A percentile compares a stretch with the other conserved stretches of the same genome.
These are phyloP conservation scores for Carabus problematicus DNA, from an alignment of 2,888 invertebrate species.

Conservation along the genomic window DNA sequence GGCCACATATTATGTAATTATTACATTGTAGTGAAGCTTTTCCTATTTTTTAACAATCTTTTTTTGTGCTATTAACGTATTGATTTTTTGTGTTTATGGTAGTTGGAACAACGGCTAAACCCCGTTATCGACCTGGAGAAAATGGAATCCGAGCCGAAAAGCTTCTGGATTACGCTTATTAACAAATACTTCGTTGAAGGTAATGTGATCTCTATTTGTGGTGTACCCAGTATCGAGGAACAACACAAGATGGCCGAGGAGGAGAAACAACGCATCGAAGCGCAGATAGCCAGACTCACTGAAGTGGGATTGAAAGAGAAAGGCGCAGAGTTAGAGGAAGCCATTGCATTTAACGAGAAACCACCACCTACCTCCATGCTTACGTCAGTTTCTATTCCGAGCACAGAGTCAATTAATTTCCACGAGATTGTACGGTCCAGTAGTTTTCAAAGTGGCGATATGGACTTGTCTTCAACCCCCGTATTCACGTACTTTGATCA, in stretches of 20 bases:
- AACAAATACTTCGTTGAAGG: conserved; percentile 72
- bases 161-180: conserved; percentile 77
- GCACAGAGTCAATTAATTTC: conserved; percentile 74
- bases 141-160: conserved; percentile 66
- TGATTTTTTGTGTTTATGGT: conserved; percentile 45
- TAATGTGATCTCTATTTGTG: conserved; percentile 68
- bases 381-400: conserved; percentile 77
- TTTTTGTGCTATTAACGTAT: background rate
- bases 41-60: too few relatives aligned
- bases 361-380: conserved; percentile 76
- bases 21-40: too few relatives aligned
- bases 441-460: conserved; percentile 58
- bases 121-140: conserved; percentile 68
- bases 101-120: conserved; percentile 76
- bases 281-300: conserved; percentile 71
- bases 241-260: conserved; percentile 72
- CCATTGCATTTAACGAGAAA: conserved; percentile 78
- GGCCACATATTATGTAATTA: too few relatives aligned
- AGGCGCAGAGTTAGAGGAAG: conserved; percentile 67
- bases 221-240: conserved; percentile 70
- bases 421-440: conserved; percentile 63
- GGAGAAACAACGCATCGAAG: conserved; percentile 74
- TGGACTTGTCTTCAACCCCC: conserved; percentile 70
- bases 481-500: conserved; percentile 80
- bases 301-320: conserved; percentile 72